Base-by-base conservation (phyloP, 2,888 invertebrate species). In the Luperina nickerlii region DNA sequence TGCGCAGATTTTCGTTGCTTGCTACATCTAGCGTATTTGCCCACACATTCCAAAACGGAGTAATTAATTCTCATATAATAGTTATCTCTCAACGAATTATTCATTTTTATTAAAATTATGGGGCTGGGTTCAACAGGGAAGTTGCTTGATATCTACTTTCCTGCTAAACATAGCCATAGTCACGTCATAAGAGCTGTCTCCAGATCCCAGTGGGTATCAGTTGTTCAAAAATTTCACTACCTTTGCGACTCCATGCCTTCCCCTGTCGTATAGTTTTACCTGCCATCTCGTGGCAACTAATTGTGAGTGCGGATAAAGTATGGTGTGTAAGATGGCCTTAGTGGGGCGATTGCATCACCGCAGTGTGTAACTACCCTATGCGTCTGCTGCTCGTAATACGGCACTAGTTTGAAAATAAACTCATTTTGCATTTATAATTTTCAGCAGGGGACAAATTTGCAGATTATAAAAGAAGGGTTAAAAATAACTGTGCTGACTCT, bases 291-390 rank as follows among this genome's bases (percentile, higher is more conserved):
- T 91, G 94, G 95, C 96, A 96, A 96, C 97, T 97, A 97, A 97
- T 97, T 97, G 96, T 96, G 96, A 96, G 96, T 96, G 95, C 95
- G 95, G 96, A 96, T 97, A 96, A 97, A 96, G 96, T 96, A 96
- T 95, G 95, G 95, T 95, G 95, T 96, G 95, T 96, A 95, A 96
- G 96, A 96, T 96, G 94, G 96, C 95, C 96, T 96, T 94, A 96
- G 94, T 93, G 93, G 93, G 93, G 95, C 95, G 96, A 96, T 96
- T 96, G 96, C 96, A 96, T 96, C 96, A 95, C 94, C 90, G 90
- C 91, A 90, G 93, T 93, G 93, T 93, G 93, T 89, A 93, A 92
- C 92, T 94, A 93, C 95, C 95, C 94, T 94, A 94, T 93, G 93
- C 91, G 92, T 88, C 79, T 84, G 82, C 9, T 87, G 93, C 89